Percentiles rank a stretch among this genome's conserved stretches.
phyloP scores from a whole-genome alignment of 2,797 vertebrate species.

The Diceros bicornis region DNA sequence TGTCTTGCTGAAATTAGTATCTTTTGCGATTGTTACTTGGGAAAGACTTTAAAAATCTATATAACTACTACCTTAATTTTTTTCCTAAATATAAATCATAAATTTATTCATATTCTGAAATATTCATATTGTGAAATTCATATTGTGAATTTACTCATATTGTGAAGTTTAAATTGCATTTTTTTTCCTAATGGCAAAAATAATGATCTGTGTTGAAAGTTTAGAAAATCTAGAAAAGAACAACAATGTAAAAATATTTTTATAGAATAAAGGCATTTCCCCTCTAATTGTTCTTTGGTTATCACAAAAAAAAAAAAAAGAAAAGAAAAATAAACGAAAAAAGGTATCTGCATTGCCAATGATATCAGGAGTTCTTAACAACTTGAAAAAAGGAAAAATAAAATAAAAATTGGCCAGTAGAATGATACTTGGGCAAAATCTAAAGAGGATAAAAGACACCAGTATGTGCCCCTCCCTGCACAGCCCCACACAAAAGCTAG shows the following conservation, averaged over 20 bases:
- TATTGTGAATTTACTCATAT: not conserved
- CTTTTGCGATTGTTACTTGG: constrained; percentile 34
- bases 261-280: not conserved
- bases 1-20: not conserved
- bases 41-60: not conserved
- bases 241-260: not conserved
- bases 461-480: not conserved
- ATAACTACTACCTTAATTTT: not conserved
- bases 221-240: constrained; percentile 27
- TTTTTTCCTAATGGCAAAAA: constrained; percentile 3
- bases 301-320: not conserved
- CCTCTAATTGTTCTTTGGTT: not conserved
- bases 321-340: not conserved
- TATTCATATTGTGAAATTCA: not conserved
- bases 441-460: not conserved
- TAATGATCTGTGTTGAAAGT: not conserved
- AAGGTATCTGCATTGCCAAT: not conserved
- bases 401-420: not conserved
- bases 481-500: not conserved
- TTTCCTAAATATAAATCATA: not conserved
- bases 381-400: not conserved
- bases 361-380: not conserved
- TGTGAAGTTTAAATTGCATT: not conserved
- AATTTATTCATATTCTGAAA: not conserved
- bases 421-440: constrained; percentile 2